These are phyloP conservation scores for Meloidogyne floridensis DNA, from an alignment of 1,140 invertebrate species.

Conservation along the genomic window DNA sequence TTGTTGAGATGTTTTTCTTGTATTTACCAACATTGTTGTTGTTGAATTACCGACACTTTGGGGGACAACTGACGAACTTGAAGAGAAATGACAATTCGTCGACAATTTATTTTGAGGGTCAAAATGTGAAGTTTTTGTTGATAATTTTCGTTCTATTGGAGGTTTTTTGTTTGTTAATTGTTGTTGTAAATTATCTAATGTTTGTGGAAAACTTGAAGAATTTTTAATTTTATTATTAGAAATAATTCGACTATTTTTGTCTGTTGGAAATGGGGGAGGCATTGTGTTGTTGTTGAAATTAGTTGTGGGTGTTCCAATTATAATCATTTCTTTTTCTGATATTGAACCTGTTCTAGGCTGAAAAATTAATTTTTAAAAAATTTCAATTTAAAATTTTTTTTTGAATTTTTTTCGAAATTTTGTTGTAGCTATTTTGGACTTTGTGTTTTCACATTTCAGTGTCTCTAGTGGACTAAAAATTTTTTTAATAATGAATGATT, in stretches of 20 bases:
- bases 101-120: not conserved
- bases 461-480: no score
- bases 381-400: no score
- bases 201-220: slow-evolving; percentile 1
- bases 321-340: slow-evolving; percentile 8
- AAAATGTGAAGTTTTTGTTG: not conserved
- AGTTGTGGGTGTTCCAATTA: slow-evolving; percentile 10
- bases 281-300: not conserved
- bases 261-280: slow-evolving; percentile 10
- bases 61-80: not conserved
- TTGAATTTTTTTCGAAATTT: no score
- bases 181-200: not conserved
- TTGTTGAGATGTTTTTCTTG: not conserved
- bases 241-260: not conserved
- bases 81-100: not conserved
- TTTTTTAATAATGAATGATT: no score
- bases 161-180: not conserved
- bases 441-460: no score
- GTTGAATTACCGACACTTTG: not conserved
- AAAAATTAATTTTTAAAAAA: not conserved
- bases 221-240: not conserved
- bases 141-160: not conserved
- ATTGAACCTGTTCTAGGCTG: not conserved
- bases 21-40: not conserved
- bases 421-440: no score